Percentiles rank a stretch among this genome's conserved stretches.
Evolutionary conservation across 2,888 invertebrate genomes (phyloP).

Genomic region (Acholoe squamosa): DNA sequence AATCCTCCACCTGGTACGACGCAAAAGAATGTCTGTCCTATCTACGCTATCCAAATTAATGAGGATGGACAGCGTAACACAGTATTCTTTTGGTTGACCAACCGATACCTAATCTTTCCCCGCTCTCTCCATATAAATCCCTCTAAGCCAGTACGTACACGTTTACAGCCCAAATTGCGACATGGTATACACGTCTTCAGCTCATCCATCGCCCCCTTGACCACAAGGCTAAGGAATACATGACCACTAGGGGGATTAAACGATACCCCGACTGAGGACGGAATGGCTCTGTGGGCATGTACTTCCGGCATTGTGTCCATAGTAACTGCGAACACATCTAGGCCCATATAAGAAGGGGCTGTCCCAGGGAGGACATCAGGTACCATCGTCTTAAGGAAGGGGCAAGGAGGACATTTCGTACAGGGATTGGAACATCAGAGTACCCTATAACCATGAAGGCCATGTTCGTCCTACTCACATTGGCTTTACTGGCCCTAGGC

Average conservation of each 20-base stretch:
- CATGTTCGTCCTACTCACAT: neutral
- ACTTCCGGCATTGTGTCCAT: neutral
- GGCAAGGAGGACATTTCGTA: slow-evolving; percentile 10
- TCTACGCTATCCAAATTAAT: too few species aligned
- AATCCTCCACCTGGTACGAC: too few species aligned
- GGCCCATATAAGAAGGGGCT: neutral
- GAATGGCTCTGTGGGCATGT: neutral
- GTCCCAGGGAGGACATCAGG: neutral
- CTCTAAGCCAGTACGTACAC: too few species aligned
- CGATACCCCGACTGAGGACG: neutral
- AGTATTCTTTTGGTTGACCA: too few species aligned
- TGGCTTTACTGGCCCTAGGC: neutral
- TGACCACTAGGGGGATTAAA: neutral
- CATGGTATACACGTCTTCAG: too few species aligned
- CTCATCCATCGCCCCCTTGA: too few species aligned
- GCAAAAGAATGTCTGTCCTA: too few species aligned
- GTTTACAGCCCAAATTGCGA: too few species aligned
- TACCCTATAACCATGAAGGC: neutral
- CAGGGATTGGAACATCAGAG: neutral
- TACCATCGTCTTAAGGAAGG: neutral
- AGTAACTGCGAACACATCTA: neutral
- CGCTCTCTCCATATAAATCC: too few species aligned
- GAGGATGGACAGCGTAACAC: too few species aligned
- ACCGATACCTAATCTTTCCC: too few species aligned
- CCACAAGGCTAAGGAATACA: too few species aligned